Conservation (phyloP, 1,140 invertebrate genomes). For the Aplysia californica region DNA sequence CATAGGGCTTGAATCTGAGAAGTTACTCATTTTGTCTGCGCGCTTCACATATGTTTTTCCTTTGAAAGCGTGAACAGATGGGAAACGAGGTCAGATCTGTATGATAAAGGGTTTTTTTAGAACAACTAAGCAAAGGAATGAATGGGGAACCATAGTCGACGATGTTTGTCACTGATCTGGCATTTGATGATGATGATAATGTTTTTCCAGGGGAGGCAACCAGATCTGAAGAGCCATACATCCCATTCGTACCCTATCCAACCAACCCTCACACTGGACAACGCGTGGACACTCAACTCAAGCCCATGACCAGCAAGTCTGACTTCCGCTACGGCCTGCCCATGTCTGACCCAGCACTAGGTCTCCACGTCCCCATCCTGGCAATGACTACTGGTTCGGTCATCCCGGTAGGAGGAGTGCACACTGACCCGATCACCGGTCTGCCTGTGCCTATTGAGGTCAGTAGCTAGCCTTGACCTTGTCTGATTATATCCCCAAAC, state of each 20-base stretch:
- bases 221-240: slow-evolving; percentile 50
- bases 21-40: too few relatives aligned
- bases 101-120: too few relatives aligned
- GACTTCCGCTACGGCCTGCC: slow-evolving; percentile 56
- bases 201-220: slow-evolving; percentile 59
- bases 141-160: too few relatives aligned
- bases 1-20: too few relatives aligned
- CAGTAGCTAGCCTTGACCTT: too few relatives aligned
- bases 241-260: slow-evolving; percentile 61
- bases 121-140: too few relatives aligned
- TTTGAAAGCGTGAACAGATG: too few relatives aligned
- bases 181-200: too few relatives aligned
- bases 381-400: slow-evolving; percentile 59
- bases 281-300: slow-evolving; percentile 51
- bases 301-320: slow-evolving; percentile 49
- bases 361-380: slow-evolving; percentile 61
- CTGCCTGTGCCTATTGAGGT: slow-evolving; percentile 58
- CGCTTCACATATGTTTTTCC: too few relatives aligned
- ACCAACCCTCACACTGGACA: slow-evolving; percentile 41
- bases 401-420: slow-evolving; percentile 60
- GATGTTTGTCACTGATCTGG: too few relatives aligned
- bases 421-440: slow-evolving; percentile 59
- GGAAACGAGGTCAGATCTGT: too few relatives aligned
- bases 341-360: slow-evolving; percentile 57
- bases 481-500: too few relatives aligned